Conservation (phyloP, 2,113 vertebrate genomes). For the Notothenia rossii region DNA sequence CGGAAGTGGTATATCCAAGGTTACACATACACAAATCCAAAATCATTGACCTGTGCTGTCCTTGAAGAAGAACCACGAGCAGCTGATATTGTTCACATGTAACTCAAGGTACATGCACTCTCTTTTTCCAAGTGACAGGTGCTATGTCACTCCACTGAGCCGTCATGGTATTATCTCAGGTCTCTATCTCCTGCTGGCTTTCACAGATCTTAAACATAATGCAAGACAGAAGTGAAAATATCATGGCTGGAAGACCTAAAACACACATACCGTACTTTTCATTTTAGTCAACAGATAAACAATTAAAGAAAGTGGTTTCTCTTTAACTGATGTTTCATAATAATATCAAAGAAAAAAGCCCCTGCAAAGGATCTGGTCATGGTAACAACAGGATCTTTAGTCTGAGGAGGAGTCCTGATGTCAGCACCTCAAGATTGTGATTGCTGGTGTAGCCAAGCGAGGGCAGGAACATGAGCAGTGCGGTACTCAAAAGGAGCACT, state of each 20-base stretch:
- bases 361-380: slow-evolving; percentile 2
- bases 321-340: slow-evolving; percentile 16
- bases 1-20: not conserved
- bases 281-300: not conserved
- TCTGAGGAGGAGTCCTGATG: slow-evolving; percentile 64
- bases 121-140: slow-evolving; percentile 16
- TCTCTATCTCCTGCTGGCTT: slow-evolving; percentile 5
- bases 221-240: not conserved
- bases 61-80: slow-evolving; percentile 14
- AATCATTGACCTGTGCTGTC: slow-evolving; percentile 34
- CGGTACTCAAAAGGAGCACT: slow-evolving; percentile 64
- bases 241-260: not conserved
- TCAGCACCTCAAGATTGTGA: slow-evolving; percentile 69
- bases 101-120: slow-evolving; percentile 27
- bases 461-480: slow-evolving; percentile 39
- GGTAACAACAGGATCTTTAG: slow-evolving; percentile 30
- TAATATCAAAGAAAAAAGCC: not conserved
- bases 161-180: slow-evolving; percentile 12
- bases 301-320: slow-evolving; percentile 9
- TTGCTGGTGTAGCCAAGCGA: slow-evolving; percentile 56
- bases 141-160: slow-evolving; percentile 15
- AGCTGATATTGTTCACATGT: slow-evolving; percentile 22
- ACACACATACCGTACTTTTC: not conserved
- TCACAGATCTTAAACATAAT: slow-evolving; percentile 4
- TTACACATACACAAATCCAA: not conserved